Conservation (phyloP, 2,888 invertebrate species). For the Drosophila recens region DNA sequence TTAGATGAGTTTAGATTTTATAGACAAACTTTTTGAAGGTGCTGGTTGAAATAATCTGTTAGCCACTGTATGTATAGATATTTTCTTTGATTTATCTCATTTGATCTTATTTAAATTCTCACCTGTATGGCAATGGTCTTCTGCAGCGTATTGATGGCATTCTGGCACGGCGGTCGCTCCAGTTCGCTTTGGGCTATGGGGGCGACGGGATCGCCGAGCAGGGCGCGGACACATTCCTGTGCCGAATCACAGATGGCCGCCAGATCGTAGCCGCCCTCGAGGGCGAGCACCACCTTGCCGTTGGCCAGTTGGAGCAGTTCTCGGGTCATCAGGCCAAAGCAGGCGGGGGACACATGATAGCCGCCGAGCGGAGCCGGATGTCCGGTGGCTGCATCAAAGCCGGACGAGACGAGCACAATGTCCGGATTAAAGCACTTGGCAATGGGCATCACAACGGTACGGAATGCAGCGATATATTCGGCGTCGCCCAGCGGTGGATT, state of each 20-base stretch:
- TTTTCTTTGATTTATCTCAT: too few species aligned
- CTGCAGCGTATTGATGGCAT: constrained; percentile 93
- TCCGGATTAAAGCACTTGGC: constrained; percentile 96
- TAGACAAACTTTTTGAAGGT: too few species aligned
- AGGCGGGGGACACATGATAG: constrained; percentile 96
- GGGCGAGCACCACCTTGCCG: constrained; percentile 95
- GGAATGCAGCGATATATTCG: constrained; percentile 98
- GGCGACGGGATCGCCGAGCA: constrained; percentile 93
- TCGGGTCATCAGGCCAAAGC: constrained; percentile 98
- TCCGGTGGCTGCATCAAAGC: constrained; percentile 98
- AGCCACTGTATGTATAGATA: too few species aligned
- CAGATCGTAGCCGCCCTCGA: constrained; percentile 99
- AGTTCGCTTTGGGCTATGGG: constrained; percentile 91
- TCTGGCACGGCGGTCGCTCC: constrained; percentile 91
- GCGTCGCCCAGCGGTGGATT: constrained; percentile 97
- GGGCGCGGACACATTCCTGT: constrained; percentile 97
- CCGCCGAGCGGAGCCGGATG: constrained; percentile 98
- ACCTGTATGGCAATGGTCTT: constrained; percentile 94
- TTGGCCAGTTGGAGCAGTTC: constrained; percentile 96
- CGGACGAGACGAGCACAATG: constrained; percentile 97
- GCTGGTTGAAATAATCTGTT: too few species aligned
- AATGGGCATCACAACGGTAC: constrained; percentile 97
- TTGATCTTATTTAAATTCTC: not conserved
- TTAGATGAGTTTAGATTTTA: too few species aligned
- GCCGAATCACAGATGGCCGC: constrained; percentile 98